These are phyloP conservation scores for Dendrolimus pini DNA, from an alignment of 2,888 invertebrate genomes.

Conservation along the genomic window DNA sequence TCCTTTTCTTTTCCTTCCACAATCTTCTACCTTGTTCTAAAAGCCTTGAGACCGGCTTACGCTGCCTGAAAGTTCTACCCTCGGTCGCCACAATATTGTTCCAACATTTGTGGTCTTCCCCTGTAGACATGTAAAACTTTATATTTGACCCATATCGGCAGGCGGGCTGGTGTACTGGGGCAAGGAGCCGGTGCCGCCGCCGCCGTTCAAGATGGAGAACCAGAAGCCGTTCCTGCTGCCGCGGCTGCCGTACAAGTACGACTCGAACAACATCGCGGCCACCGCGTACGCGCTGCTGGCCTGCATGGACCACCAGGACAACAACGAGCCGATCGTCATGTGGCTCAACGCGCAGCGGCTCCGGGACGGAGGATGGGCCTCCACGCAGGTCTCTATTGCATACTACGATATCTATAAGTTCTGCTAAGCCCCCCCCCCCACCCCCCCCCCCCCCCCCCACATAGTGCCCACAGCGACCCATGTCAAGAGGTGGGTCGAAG, in stretches of 20 bases:
- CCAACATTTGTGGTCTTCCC: too few relatives aligned
- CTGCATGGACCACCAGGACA: conserved; percentile 90
- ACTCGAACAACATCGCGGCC: conserved; percentile 93
- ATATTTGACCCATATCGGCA: conserved; percentile 27
- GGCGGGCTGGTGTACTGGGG: conserved; percentile 93
- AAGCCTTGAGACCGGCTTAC: too few relatives aligned
- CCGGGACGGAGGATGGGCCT: conserved; percentile 92
- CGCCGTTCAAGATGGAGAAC: conserved; percentile 91
- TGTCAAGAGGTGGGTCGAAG: too few relatives aligned
- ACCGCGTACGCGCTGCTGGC: conserved; percentile 95
- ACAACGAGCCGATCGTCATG: conserved; percentile 90
- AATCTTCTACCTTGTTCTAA: too few relatives aligned
- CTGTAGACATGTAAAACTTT: too few relatives aligned
- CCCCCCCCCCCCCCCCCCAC: too few relatives aligned
- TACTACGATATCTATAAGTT: too few relatives aligned
- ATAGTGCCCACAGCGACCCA: too few relatives aligned
- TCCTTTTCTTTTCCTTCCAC: too few relatives aligned
- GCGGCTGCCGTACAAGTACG: conserved; percentile 90
- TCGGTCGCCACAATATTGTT: too few relatives aligned
- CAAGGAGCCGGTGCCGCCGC: conserved; percentile 84
- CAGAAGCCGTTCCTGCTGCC: conserved; percentile 94
- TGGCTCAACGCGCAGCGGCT: conserved; percentile 94
- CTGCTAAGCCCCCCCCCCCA: too few relatives aligned
- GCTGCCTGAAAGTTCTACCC: too few relatives aligned
- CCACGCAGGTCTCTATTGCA: conserved; percentile 79